These are phyloP conservation scores for Vireo altiloquus DNA, from an alignment of 2,113 vertebrate species.

Conservation along the genomic window DNA sequence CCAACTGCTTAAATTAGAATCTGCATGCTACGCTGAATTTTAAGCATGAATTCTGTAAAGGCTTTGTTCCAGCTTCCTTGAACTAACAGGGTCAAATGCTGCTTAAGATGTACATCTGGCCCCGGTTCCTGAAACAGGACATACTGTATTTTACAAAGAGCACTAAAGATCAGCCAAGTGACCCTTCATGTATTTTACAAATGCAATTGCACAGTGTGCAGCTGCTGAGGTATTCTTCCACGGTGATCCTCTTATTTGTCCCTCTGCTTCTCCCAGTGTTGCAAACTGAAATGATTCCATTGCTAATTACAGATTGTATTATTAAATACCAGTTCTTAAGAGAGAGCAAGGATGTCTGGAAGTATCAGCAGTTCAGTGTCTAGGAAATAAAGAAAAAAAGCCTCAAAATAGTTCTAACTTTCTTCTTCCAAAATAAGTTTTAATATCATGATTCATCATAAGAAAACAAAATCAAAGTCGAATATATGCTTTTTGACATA, in stretches of 20 bases:
- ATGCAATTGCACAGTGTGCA: neutral
- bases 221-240: slow-evolving; percentile 30
- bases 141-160: slow-evolving; percentile 8
- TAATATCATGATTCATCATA: neutral
- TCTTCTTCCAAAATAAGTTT: neutral
- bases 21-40: neutral
- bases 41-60: neutral
- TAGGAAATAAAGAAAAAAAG: neutral
- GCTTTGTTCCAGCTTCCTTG: neutral
- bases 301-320: slow-evolving; percentile 1
- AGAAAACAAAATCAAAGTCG: neutral
- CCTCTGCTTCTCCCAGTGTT: slow-evolving; percentile 3
- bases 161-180: slow-evolving; percentile 5
- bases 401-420: neutral
- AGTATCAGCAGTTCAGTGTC: neutral
- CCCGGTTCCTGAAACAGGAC: neutral
- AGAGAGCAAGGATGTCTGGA: neutral
- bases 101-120: neutral
- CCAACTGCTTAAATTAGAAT: neutral
- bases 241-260: slow-evolving; percentile 23
- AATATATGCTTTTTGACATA: neutral
- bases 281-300: neutral
- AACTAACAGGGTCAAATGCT: neutral
- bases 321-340: neutral
- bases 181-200: slow-evolving; percentile 18